Base-by-base conservation (phyloP, 2,113 vertebrate genomes). In the Eidolon helvum region DNA sequence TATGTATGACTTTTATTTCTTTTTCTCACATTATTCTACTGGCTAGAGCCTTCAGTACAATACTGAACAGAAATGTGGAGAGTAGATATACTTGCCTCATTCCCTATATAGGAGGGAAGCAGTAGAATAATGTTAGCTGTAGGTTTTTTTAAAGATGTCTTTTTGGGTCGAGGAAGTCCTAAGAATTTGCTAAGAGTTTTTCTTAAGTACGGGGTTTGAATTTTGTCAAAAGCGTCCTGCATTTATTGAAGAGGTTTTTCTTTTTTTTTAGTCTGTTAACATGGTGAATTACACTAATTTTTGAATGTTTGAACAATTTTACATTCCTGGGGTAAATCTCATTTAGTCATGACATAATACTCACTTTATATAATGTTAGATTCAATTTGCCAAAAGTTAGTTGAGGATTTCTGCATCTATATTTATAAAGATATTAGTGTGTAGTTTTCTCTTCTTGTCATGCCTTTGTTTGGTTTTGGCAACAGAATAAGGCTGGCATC, bases 361-460 rank as follows among this genome's bases (percentile, higher is more conserved):
- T 33, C 48, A 91, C 95, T 96, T 93, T 94, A 83, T 77, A 83
- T 90, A 83, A 84, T 84, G 94, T 69, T 93, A 40, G 38, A 88
- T 65, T 97, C 24, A 79, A 40, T 87, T 97, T 92, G n/a, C 59
- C 87, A 92, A 53, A 94, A 43, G 40, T 38, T 59, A 83, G n/a
- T 90, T 80, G 75, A 79, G n/a, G 19, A 87, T 90, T 88, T 96
- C 30, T 94, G 38, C 30, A 85, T 75, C 40, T 22, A 11, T 75
- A 26, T 38, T 75, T 24, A 40, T 33, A 30, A 91, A 5, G 15
- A 83, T 66, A 21, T 33, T 72, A 21, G 59, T 45, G 4, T 68
- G 33, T 61, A 50, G 12, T 87, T 66, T 88, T 63, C 12, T 90
- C 9, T 89, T 48, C 35, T 55, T 87, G 14, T 63, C 35, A 74